phyloP scores from a whole-genome alignment of 2,797 vertebrate species.

The Bradypodion pumilum region DNA sequence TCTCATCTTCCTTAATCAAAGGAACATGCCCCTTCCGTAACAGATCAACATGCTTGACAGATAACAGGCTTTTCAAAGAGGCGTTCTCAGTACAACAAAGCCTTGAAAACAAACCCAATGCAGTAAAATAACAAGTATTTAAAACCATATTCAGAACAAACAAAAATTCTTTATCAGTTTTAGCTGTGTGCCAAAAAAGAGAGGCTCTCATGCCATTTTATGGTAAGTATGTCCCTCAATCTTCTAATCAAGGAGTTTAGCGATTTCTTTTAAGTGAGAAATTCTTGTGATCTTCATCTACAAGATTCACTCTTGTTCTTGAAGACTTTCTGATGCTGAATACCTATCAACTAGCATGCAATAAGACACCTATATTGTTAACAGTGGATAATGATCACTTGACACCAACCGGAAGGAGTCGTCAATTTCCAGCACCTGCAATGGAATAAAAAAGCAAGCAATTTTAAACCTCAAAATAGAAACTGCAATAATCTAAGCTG shows the following conservation, averaged over 20 bases:
- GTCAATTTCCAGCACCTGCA: slow-evolving; percentile 36
- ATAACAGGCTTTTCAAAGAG: neutral
- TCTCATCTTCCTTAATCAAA: neutral
- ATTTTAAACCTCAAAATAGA: slow-evolving; percentile 17
- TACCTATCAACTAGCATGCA: neutral
- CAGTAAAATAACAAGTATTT: neutral
- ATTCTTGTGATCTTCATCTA: neutral
- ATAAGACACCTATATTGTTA: neutral
- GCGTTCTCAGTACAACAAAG: neutral
- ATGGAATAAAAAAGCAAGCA: slow-evolving; percentile 35
- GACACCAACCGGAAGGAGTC: neutral
- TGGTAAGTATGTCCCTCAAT: neutral
- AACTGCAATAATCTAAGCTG: neutral
- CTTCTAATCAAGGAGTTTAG: neutral
- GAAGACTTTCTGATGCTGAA: neutral
- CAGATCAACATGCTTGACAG: neutral
- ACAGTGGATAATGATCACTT: slow-evolving; percentile 1
- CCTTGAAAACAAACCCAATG: neutral
- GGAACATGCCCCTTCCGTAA: neutral
- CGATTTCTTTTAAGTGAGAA: neutral
- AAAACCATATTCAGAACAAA: neutral
- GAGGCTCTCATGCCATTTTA: too few species aligned
- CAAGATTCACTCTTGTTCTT: neutral
- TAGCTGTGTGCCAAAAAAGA: neutral
- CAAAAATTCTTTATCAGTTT: neutral